Percentiles rank a stretch among this genome's conserved stretches.
These are phyloP conservation scores for Caenorhabditis sp. DNA, from an alignment of 2,888 invertebrate genomes.

Conservation along the genomic window DNA sequence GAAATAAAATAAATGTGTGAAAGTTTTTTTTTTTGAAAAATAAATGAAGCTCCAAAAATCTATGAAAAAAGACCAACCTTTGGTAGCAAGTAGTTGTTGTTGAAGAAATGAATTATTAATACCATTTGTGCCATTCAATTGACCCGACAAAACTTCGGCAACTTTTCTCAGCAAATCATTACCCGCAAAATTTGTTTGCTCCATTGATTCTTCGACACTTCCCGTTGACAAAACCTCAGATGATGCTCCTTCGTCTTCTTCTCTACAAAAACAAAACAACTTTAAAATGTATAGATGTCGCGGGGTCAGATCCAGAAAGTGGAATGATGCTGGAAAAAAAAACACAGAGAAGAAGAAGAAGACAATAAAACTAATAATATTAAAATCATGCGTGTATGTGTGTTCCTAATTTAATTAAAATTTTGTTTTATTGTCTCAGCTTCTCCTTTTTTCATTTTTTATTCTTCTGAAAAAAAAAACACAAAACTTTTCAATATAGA, in stretches of 20 bases:
- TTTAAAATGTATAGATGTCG: background rate
- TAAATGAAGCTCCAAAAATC: too few relatives aligned
- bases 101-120: slow-evolving; percentile 19
- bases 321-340: background rate
- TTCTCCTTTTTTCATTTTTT: background rate
- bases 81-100: slow-evolving; percentile 18
- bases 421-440: slow-evolving; percentile 40
- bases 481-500: background rate
- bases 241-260: slow-evolving; percentile 35
- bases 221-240: slow-evolving; percentile 37
- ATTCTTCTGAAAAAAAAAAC: background rate
- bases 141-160: slow-evolving; percentile 20
- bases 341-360: slow-evolving; percentile 3
- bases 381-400: slow-evolving; percentile 45
- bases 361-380: slow-evolving; percentile 45
- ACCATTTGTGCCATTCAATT: slow-evolving; percentile 8
- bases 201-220: slow-evolving; percentile 37
- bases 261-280: slow-evolving; percentile 25
- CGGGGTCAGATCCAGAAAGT: background rate
- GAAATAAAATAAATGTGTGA: too few relatives aligned
- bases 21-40: too few relatives aligned
- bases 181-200: slow-evolving; percentile 20
- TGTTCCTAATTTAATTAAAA: slow-evolving; percentile 48
- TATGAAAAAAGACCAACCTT: slow-evolving; percentile 33
- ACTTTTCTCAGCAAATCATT: slow-evolving; percentile 32